Percentiles rank a stretch among this genome's conserved stretches.
Evolutionary conservation across 2,113 vertebrate genomes (phyloP).

Genomic region (Indicator maculatus): DNA sequence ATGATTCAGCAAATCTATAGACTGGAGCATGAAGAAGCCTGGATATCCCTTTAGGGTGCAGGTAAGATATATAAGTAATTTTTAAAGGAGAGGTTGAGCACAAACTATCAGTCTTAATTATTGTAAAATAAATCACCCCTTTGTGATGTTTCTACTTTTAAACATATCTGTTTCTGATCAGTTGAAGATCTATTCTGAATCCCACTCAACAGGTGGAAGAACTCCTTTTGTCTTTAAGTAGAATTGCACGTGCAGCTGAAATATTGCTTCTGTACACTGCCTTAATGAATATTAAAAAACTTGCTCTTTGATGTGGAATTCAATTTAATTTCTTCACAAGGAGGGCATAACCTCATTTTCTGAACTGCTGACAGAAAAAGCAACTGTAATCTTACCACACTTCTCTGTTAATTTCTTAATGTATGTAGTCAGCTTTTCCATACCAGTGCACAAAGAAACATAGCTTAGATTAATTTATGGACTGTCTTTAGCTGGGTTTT

Average conservation of each 20-base stretch:
- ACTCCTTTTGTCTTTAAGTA: background rate
- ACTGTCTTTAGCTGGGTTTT: background rate
- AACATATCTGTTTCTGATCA: background rate
- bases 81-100: background rate
- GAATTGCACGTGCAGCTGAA: background rate
- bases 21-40: background rate
- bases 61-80: accelerated
- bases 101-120: background rate
- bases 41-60: background rate
- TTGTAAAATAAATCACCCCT: background rate
- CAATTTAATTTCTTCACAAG: background rate
- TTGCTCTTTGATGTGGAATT: background rate
- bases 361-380: background rate
- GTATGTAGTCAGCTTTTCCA: background rate
- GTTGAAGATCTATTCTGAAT: background rate
- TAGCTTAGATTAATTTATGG: background rate
- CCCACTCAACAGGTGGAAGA: background rate
- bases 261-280: background rate
- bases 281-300: background rate
- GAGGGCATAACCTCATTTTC: background rate
- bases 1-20: background rate
- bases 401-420: background rate
- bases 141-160: background rate
- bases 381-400: background rate
- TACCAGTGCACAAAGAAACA: background rate